phyloP scores from a whole-genome alignment of 1,140 invertebrate species.

The Drosophila quadrilineata region DNA sequence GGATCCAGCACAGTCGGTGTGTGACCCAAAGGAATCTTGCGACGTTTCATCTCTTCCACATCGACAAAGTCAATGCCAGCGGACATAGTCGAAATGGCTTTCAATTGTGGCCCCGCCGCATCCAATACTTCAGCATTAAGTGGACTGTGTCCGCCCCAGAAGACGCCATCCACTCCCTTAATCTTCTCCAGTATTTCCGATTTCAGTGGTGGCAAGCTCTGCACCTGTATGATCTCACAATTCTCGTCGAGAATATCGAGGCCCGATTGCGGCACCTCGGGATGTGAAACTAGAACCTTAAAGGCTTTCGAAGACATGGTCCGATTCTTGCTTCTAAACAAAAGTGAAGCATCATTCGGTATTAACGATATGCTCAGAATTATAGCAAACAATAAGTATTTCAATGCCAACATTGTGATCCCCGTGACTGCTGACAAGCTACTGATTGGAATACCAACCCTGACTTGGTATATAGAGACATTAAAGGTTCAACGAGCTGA shows the following conservation, averaged over 20 bases:
- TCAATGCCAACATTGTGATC: conserved; percentile 48
- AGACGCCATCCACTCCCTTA: conserved; percentile 85
- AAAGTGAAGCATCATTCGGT: conserved; percentile 41
- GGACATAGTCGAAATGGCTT: conserved; percentile 94
- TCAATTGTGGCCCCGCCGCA: conserved; percentile 87
- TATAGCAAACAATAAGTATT: conserved; percentile 9
- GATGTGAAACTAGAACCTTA: conserved; percentile 82
- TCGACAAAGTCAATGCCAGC: conserved; percentile 92
- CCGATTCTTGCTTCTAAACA: conserved; percentile 35
- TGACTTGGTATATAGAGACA: conserved; percentile 27
- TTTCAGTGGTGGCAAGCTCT: conserved; percentile 58
- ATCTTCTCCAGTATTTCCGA: conserved; percentile 85
- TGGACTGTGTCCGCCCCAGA: conserved; percentile 86
- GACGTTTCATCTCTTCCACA: conserved; percentile 85
- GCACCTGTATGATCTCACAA: conserved; percentile 60
- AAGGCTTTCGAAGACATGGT: conserved; percentile 62
- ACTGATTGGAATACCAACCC: conserved; percentile 57
- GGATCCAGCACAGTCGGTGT: conserved; percentile 95
- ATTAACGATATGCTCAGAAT: conserved; percentile 22
- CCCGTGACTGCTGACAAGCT: conserved; percentile 23
- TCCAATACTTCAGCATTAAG: conserved; percentile 89
- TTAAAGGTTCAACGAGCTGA: too few species aligned
- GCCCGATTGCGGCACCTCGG: conserved; percentile 74
- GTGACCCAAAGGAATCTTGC: conserved; percentile 90
- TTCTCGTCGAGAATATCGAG: conserved; percentile 78